These are phyloP conservation scores for Callipepla californica DNA, from an alignment of 2,113 vertebrate genomes.

Conservation along the genomic window DNA sequence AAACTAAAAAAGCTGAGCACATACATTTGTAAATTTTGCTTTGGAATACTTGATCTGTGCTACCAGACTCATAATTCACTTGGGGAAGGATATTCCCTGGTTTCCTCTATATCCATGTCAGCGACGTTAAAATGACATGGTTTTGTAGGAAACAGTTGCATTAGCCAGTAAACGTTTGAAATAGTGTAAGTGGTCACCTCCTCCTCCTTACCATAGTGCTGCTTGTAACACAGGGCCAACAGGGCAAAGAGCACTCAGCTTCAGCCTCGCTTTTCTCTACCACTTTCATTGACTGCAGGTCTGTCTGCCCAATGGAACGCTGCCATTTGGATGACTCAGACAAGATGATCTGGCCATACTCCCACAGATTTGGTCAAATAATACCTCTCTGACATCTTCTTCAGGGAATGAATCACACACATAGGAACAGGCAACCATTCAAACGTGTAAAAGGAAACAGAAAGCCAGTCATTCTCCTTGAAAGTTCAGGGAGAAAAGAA, in stretches of 20 bases:
- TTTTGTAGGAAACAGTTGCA: background rate
- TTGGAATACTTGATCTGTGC: rapidly evolving
- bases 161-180: background rate
- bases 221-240: background rate
- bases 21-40: background rate
- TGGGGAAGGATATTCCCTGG: background rate
- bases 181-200: background rate
- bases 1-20: background rate
- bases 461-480: background rate
- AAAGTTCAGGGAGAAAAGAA: background rate
- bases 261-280: background rate
- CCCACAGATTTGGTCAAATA: background rate
- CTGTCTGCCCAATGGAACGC: background rate
- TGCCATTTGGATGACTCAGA: background rate
- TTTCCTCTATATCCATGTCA: background rate
- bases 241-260: background rate
- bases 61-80: background rate
- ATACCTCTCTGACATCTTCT: background rate
- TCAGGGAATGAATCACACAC: background rate
- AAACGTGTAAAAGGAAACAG: background rate
- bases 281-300: background rate
- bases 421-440: background rate
- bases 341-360: background rate
- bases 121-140: background rate
- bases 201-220: rapidly evolving